Evolutionary conservation across 2,113 vertebrate genomes (phyloP), one percentile per base, ranked within the genome.

Genomic region (Scalopus aquaticus): DNA sequence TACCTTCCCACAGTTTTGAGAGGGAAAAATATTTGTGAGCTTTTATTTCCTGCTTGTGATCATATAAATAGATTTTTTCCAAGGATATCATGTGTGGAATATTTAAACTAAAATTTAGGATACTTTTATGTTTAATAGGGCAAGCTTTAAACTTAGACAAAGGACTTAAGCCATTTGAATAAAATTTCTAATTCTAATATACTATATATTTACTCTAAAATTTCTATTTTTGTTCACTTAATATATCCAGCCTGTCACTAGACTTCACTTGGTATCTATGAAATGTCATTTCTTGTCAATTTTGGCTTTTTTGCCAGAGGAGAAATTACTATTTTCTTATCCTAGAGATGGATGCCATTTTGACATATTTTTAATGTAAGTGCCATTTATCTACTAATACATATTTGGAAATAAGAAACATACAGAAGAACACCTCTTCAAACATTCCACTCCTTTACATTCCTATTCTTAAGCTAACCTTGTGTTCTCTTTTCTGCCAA

Each of bases 171-270:
- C 15, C 16, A 83, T 74, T 95, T 44, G 64, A 65, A 92, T 89
- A 72, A 95, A 98, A 97, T 93, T 97, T 72, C 19, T 83, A 97
- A 28, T 94, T 88, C 32, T 96, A 95, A 96, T 80, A 37, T 1
- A 90, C 16, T 76, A 64, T 19, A 84, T 93, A 74, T 97, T 95
- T 93, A 93, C 24, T 95, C 92, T 22, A 83, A 54, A 97, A 95
- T 30, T 72, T 26, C 22, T 6, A 88, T 93, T 97, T 96, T 85
- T 77, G 30, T 79, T 96, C 65, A 49, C 54, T 96, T 97, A 94
- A 74, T 92, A 93, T 90, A 20, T 37, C 83, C 13, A 28, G 3
- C 39, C 86, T 94, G 22, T 96, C 44, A 32, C 37, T 9, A n/a
- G 26, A 19, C 17, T 35, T n/a, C 1, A 60, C 9, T 82, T 92